Evolutionary conservation across 1,140 invertebrate species (phyloP).

Genomic region (Theocolax elegans): DNA sequence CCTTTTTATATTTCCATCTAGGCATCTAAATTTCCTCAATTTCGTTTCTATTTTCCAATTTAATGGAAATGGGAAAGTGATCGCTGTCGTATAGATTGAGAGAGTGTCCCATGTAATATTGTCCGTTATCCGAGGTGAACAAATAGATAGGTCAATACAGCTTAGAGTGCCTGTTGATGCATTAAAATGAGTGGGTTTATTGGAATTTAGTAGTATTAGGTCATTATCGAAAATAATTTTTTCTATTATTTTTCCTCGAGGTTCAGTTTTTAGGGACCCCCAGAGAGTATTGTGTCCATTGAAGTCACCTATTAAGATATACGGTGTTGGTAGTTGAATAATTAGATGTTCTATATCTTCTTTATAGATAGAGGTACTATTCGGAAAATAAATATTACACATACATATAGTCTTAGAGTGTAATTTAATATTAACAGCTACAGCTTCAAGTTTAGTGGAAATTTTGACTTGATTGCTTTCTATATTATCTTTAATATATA

Average conservation of each 20-base stretch:
- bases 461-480: slow-evolving; percentile 41
- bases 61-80: slow-evolving; percentile 50
- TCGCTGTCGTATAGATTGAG: slow-evolving; percentile 49
- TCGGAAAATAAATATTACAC: too few relatives aligned
- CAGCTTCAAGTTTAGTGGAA: too few relatives aligned
- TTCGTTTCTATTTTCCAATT: not conserved
- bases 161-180: slow-evolving; percentile 41
- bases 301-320: slow-evolving; percentile 43
- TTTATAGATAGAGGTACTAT: slow-evolving; percentile 23
- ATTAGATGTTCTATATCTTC: slow-evolving; percentile 47
- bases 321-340: slow-evolving; percentile 47
- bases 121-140: slow-evolving; percentile 42
- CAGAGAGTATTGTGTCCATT: slow-evolving; percentile 52
- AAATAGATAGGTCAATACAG: slow-evolving; percentile 48
- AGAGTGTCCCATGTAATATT: slow-evolving; percentile 49
- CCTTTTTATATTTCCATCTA: slow-evolving; percentile 45
- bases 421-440: too few relatives aligned
- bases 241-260: slow-evolving; percentile 48
- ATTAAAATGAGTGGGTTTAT: slow-evolving; percentile 48
- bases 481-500: slow-evolving; percentile 46
- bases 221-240: slow-evolving; percentile 43
- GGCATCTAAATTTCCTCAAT: not conserved
- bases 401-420: not conserved
- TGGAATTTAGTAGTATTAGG: slow-evolving; percentile 47
- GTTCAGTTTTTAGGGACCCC: slow-evolving; percentile 49